A percentile compares a stretch with the other conserved stretches of the same genome.
These are phyloP conservation scores for Polyommatus iphigenia DNA, from an alignment of 2,888 invertebrate species.

Conservation along the genomic window DNA sequence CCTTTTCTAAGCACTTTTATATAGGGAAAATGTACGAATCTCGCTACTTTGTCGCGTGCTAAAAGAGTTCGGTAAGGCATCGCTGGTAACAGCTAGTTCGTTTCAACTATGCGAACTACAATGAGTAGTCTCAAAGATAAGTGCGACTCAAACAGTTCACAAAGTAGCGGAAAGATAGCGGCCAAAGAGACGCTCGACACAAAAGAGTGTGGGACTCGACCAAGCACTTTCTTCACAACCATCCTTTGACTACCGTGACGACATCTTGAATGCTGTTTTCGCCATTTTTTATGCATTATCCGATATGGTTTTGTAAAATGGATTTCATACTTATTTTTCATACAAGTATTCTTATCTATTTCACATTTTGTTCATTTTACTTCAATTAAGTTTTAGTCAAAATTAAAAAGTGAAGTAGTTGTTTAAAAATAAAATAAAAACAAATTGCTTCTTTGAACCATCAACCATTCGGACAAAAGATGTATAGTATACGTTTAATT, in stretches of 20 bases:
- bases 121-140: neutral
- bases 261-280: conserved; percentile 8
- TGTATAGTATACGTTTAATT: too few species aligned
- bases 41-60: too few species aligned
- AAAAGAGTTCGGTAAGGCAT: neutral
- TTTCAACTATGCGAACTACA: neutral
- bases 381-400: neutral
- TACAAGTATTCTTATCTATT: too few species aligned
- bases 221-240: conserved; percentile 6
- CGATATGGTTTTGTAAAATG: neutral
- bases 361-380: too few species aligned
- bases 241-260: neutral
- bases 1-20: too few species aligned
- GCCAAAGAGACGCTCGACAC: conserved; percentile 6
- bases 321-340: too few species aligned
- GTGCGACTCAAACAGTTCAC: neutral
- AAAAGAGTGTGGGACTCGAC: conserved; percentile 6
- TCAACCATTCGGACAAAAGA: too few species aligned
- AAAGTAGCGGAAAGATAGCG: conserved; percentile 13
- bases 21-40: too few species aligned
- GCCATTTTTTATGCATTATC: neutral
- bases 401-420: too few species aligned
- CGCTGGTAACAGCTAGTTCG: neutral
- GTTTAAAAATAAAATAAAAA: too few species aligned
- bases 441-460: too few species aligned